These are phyloP conservation scores for Petrosia ficiformis DNA, from an alignment of 37 sponge, comb jelly and placozoan species.

Conservation along the genomic window DNA sequence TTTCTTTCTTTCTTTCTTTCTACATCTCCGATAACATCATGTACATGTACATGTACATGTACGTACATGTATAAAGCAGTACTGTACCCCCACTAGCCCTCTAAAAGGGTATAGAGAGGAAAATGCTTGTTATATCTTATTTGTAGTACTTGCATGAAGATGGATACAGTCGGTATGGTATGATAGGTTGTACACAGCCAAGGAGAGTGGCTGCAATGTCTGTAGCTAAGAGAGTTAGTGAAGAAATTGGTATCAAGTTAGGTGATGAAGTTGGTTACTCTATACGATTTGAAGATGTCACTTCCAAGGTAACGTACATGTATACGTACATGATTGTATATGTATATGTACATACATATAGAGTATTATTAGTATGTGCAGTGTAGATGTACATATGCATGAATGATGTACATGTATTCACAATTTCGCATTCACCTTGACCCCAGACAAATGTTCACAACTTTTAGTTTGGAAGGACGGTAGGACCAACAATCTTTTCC, in stretches of 20 bases:
- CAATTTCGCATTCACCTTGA: too few species aligned
- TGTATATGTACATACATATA: too few species aligned
- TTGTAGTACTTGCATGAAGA: conserved; percentile 93
- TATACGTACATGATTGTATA: too few species aligned
- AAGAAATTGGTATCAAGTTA: conserved; percentile 84
- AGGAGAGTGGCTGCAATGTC: conserved; percentile 99
- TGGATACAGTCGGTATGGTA: conserved; percentile 85
- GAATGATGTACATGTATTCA: background rate
- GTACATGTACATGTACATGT: too few species aligned
- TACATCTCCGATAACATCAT: too few species aligned
- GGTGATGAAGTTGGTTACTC: conserved; percentile 98
- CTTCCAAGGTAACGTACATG: conserved; percentile 88
- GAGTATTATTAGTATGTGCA: background rate
- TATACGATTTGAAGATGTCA: conserved; percentile 98
- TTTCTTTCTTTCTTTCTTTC: too few species aligned
- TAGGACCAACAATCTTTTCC: too few species aligned
- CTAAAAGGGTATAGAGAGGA: too few species aligned
- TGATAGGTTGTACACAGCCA: conserved; percentile 99
- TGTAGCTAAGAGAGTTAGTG: conserved; percentile 97
- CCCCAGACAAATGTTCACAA: too few species aligned
- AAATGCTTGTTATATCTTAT: too few species aligned
- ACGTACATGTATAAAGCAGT: background rate
- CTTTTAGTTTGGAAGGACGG: too few species aligned
- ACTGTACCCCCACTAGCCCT: too few species aligned
- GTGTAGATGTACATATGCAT: background rate